Conservation (phyloP, 2,888 invertebrate genomes). For the Apodemia mormo region DNA sequence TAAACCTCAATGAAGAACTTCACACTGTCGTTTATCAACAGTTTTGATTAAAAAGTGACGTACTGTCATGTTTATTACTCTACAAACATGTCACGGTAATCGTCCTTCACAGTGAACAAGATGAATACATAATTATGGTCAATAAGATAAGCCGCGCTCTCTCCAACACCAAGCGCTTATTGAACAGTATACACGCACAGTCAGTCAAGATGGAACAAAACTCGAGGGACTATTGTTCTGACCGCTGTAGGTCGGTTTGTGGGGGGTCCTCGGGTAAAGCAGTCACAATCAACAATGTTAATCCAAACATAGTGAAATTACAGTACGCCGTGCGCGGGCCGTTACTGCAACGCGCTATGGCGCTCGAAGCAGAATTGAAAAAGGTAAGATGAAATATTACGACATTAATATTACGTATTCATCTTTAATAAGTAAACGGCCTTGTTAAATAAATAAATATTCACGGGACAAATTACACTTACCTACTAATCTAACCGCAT, state of each 20-base stretch:
- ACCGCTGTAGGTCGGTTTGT: slow-evolving; percentile 48
- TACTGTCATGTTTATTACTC: slow-evolving; percentile 46
- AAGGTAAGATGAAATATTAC: slow-evolving; percentile 81
- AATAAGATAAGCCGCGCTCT: slow-evolving; percentile 57
- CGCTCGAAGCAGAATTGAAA: slow-evolving; percentile 95
- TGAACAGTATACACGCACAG: slow-evolving; percentile 47
- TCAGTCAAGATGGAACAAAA: slow-evolving; percentile 35
- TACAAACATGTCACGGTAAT: slow-evolving; percentile 56
- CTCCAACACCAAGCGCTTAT: slow-evolving; percentile 52
- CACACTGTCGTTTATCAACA: too few species aligned
- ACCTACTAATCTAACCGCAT: too few species aligned
- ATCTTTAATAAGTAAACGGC: too few species aligned
- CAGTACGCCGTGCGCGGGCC: slow-evolving; percentile 99
- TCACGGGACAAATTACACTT: too few species aligned
- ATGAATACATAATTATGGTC: slow-evolving; percentile 36
- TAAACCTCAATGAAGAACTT: too few species aligned
- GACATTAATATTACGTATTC: neutral
- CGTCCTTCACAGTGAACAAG: neutral
- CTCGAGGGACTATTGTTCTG: slow-evolving; percentile 22
- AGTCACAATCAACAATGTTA: slow-evolving; percentile 87
- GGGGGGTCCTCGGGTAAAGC: slow-evolving; percentile 44
- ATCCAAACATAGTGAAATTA: slow-evolving; percentile 93
- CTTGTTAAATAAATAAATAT: too few species aligned
- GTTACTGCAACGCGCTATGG: slow-evolving; percentile 93
- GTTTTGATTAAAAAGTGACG: too few species aligned